A percentile compares a stretch with the other conserved stretches of the same genome.
These are phyloP conservation scores for Baccha elongata DNA, from an alignment of 2,888 invertebrate genomes.

Conservation along the genomic window DNA sequence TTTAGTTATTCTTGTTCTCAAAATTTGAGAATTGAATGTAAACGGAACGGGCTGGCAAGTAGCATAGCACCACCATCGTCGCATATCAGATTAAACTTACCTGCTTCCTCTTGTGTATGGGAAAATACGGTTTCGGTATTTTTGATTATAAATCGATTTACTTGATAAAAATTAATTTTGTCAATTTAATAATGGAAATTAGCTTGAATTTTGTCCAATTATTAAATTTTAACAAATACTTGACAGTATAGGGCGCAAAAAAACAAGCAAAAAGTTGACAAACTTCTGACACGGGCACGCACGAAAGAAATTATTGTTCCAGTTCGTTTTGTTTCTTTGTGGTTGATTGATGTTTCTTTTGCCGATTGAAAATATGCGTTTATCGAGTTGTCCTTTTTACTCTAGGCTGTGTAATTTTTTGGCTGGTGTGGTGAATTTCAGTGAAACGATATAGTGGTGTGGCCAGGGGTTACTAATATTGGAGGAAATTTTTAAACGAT, in stretches of 20 bases:
- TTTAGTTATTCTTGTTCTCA: conserved; percentile 33
- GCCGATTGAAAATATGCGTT: conserved; percentile 5
- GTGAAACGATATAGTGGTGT: conserved; percentile 7
- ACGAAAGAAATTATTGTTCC: conserved; percentile 70
- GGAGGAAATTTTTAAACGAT: no score
- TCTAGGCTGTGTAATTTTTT: conserved; percentile 25
- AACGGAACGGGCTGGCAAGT: conserved; percentile 64
- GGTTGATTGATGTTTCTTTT: conserved; percentile 66
- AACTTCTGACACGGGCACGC: conserved; percentile 71
- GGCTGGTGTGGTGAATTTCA: conserved; percentile 9
- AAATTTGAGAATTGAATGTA: conserved; percentile 22
- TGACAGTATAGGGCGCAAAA: conserved; percentile 58
- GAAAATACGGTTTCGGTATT: conserved; percentile 63
- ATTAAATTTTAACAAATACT: conserved; percentile 50
- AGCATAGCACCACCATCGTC: conserved; percentile 20
- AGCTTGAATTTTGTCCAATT: conserved; percentile 10
- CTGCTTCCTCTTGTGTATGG: conserved; percentile 49
- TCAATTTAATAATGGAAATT: conserved; percentile 19
- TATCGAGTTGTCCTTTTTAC: conserved; percentile 24
- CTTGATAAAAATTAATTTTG: conserved; percentile 25
- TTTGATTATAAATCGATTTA: conserved; percentile 37
- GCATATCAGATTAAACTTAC: conserved; percentile 31
- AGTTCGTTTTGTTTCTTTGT: conserved; percentile 52
- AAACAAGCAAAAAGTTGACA: conserved; percentile 71
- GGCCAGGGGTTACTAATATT: not conserved